These are phyloP conservation scores for Cranoglanis bouderius DNA, from an alignment of 2,113 vertebrate species.

Conservation along the genomic window DNA sequence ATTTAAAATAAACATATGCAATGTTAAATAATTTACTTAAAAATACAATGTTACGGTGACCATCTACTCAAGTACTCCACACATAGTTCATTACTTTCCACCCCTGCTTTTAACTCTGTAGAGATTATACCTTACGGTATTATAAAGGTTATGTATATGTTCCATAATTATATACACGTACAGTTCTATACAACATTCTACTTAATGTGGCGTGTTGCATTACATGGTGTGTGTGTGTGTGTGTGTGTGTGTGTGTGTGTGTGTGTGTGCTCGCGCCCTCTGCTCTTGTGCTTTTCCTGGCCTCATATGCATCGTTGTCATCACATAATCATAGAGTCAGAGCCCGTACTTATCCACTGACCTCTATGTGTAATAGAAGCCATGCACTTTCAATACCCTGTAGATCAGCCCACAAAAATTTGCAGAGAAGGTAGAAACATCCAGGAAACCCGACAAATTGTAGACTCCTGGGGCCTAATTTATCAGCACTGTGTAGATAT, in stretches of 20 bases:
- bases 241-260: not conserved
- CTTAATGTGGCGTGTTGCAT: not conserved
- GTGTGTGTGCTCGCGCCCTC: no score
- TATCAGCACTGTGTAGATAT: not conserved
- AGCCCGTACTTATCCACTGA: constrained; percentile 38
- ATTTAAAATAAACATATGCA: not conserved
- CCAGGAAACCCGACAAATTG: not conserved
- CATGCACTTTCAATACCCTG: constrained; percentile 45
- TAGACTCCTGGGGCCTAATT: not conserved
- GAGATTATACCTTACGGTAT: not conserved
- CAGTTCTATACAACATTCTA: not conserved
- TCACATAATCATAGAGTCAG: constrained; percentile 60
- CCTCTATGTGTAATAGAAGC: constrained; percentile 41
- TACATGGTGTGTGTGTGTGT: not conserved
- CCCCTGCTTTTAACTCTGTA: not conserved
- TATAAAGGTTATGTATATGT: not conserved
- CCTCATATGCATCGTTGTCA: constrained; percentile 55
- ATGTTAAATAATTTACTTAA: not conserved
- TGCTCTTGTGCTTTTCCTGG: not conserved
- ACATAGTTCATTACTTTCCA: not conserved
- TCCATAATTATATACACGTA: not conserved
- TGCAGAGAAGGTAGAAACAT: constrained; percentile 1
- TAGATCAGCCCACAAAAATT: not conserved
- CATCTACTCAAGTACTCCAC: not conserved
- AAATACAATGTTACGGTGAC: not conserved